Evolutionary conservation across 2,888 invertebrate genomes (phyloP).

Genomic region (Trachelus iudaicus): DNA sequence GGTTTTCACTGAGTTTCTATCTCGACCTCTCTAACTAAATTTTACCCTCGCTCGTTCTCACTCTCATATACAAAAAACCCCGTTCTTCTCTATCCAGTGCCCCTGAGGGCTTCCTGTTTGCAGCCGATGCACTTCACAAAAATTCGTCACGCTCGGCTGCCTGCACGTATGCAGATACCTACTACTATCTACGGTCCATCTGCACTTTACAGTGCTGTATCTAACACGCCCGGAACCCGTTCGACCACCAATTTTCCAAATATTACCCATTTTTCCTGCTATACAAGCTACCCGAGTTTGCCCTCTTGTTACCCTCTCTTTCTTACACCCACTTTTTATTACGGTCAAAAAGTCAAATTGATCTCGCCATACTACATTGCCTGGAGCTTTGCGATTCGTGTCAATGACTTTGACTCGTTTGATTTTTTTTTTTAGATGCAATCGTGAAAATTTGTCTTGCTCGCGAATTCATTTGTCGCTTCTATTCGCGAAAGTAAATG

Average conservation of each 20-base stretch:
- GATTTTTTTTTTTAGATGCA: background rate
- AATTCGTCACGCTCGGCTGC: background rate
- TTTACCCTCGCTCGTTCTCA: background rate
- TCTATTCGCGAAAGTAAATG: constrained; percentile 10
- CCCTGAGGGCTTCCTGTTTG: background rate
- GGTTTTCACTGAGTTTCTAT: background rate
- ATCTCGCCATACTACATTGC: background rate
- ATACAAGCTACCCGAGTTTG: background rate
- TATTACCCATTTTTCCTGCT: background rate
- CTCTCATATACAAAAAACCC: background rate
- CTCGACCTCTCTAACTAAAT: background rate
- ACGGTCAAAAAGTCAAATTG: background rate
- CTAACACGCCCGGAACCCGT: background rate
- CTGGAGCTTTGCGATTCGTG: background rate
- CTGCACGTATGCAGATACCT: background rate
- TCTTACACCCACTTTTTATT: background rate
- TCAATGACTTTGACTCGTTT: background rate
- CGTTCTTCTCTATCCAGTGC: background rate
- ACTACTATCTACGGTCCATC: background rate
- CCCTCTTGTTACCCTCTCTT: too few species aligned
- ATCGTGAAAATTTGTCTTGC: background rate
- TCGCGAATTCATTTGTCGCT: background rate
- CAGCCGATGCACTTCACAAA: background rate
- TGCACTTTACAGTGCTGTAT: background rate
- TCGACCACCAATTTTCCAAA: background rate